Evolutionary conservation across 2,113 vertebrate genomes (phyloP).

Genomic region (Nibea coibor): DNA sequence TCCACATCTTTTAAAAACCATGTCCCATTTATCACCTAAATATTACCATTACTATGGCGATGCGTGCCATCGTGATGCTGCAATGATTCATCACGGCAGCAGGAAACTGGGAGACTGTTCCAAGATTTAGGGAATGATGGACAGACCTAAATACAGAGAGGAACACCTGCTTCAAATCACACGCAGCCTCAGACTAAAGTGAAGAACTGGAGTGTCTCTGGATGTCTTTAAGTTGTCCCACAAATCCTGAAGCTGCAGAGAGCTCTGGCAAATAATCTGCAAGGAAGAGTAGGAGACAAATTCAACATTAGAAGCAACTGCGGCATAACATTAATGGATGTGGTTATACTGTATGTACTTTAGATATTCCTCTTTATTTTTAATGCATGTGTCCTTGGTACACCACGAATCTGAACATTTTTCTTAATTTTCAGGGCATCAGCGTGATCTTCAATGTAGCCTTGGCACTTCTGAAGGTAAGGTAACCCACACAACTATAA

Average conservation of each 20-base stretch:
- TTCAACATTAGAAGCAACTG: background rate
- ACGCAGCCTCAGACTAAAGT: background rate
- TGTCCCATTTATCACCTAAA: background rate
- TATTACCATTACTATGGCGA: constrained; percentile 1
- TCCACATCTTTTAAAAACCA: background rate
- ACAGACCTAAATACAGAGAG: background rate
- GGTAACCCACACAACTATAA: background rate
- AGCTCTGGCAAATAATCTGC: constrained; percentile 5
- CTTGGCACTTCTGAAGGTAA: constrained; percentile 95
- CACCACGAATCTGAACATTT: background rate
- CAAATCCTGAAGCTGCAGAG: constrained; percentile 10
- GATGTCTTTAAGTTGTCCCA: no score
- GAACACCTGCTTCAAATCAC: constrained; percentile 25
- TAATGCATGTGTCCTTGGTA: background rate
- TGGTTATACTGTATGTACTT: background rate
- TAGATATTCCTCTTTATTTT: background rate
- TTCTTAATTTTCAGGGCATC: constrained; percentile 88
- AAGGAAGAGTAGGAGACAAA: background rate
- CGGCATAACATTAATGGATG: background rate
- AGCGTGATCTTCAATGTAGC: constrained; percentile 99
- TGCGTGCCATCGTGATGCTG: background rate
- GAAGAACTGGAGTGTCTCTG: background rate
- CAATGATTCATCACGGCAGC: constrained; percentile 8
- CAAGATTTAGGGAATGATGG: constrained; percentile 8
- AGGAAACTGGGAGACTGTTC: constrained; percentile 12